phyloP scores from a whole-genome alignment of 2,113 vertebrate species.

The Embiotoca jacksoni region DNA sequence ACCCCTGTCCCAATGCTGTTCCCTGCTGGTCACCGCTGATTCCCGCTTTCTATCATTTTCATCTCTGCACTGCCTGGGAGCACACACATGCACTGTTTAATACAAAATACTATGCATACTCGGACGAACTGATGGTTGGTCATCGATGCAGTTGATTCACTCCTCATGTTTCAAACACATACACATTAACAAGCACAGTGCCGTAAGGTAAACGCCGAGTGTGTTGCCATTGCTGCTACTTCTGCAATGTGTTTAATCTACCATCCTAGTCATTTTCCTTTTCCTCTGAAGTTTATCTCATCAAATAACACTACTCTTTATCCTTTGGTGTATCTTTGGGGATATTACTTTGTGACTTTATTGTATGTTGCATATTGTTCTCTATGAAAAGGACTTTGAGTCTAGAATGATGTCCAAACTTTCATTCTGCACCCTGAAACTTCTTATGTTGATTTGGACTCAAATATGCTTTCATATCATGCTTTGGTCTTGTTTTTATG shows the following conservation, averaged over 20 bases:
- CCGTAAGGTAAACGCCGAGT: slow-evolving; percentile 60
- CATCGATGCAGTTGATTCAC: slow-evolving; percentile 6
- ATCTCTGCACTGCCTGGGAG: slow-evolving; percentile 89
- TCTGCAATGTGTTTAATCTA: slow-evolving; percentile 61
- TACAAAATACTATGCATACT: slow-evolving; percentile 9
- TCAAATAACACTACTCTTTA: slow-evolving; percentile 49
- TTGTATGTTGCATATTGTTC: slow-evolving; percentile 15
- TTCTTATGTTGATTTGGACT: slow-evolving; percentile 23
- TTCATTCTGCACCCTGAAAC: slow-evolving; percentile 2
- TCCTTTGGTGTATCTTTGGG: slow-evolving; percentile 21
- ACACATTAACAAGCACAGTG: slow-evolving; percentile 46
- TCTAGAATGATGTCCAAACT: neutral
- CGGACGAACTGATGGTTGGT: slow-evolving; percentile 18
- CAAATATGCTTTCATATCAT: slow-evolving; percentile 46
- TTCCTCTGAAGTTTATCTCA: slow-evolving; percentile 43
- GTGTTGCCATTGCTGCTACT: slow-evolving; percentile 71
- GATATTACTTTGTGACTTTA: neutral
- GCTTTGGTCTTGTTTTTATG: slow-evolving; percentile 31
- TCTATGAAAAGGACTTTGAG: slow-evolving; percentile 34
- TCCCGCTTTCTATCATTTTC: slow-evolving; percentile 95
- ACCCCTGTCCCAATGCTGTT: slow-evolving; percentile 87
- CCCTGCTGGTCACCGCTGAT: slow-evolving; percentile 90
- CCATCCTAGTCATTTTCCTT: slow-evolving; percentile 59
- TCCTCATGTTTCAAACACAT: slow-evolving; percentile 27
- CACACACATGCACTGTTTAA: slow-evolving; percentile 39